Evolutionary conservation across 1,140 invertebrate genomes (phyloP), one percentile per base, ranked within the genome.

Genomic region (Cylas formicarius): DNA sequence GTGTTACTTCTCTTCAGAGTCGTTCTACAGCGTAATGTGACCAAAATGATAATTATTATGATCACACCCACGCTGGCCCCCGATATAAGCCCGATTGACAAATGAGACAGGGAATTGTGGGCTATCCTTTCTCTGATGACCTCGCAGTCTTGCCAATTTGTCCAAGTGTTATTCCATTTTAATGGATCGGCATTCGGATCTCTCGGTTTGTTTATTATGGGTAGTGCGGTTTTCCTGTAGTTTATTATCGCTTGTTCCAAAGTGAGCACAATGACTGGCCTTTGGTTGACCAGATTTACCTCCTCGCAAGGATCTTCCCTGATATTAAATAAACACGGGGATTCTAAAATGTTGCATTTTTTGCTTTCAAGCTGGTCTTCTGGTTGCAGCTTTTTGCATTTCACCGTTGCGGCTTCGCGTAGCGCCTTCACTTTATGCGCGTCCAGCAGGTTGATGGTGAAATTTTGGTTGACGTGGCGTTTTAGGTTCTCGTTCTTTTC

Each of bases 281-380:
- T 34, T 0, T 54, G 27, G 1, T 56, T 39, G 6, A 76, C 77
- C 17, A 90, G 58, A 67, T 90, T 86, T 18, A 76, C 67, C 37
- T 65, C 74, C 62, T 90, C 86, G 56, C 86, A 90, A 0, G 86
- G 86, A 68, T 90, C 86, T 13, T 72, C 64, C 5, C 63, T 63
- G 19, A 90, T 70, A 54, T 90, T 77, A 61, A 81, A 90, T 1
- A 90, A 62, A 56, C 86, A 90, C 2, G 82, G 76, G 3, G 69
- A 58, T 38, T 65, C 44, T 0, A 68, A 26, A 0, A 77, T 70
- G 48, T 77, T 61, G 44, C 80, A 83, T 47, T 44, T 38, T 7
- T 60, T 52, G 10, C 34, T 37, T 31, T 52, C 47, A 9, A 52
- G 18, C 11, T 55, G 14, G 16, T 57, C 37, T 28, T 52, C 47